Conservation (phyloP, 2,888 invertebrate species). For the Sericinus montela region DNA sequence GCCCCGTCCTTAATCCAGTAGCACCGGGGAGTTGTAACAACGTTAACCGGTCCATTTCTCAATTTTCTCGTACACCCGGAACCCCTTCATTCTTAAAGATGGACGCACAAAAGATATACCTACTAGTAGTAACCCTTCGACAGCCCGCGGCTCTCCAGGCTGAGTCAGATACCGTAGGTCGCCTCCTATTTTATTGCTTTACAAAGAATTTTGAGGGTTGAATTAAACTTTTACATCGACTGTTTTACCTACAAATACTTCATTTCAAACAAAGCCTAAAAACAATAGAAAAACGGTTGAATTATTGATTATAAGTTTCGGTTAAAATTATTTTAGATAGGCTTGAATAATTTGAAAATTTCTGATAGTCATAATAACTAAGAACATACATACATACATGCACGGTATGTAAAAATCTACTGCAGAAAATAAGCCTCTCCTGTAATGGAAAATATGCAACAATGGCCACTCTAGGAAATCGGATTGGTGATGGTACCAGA, state of each 20-base stretch:
- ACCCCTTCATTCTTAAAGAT: constrained; percentile 52
- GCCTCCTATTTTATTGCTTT: constrained; percentile 63
- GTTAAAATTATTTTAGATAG: too few relatives aligned
- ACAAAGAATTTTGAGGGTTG: constrained; percentile 38
- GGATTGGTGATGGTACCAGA: too few relatives aligned
- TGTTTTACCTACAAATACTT: background rate
- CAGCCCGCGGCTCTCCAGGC: constrained; percentile 51
- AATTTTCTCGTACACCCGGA: constrained; percentile 57
- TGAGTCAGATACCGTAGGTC: constrained; percentile 47
- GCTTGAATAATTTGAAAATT: too few relatives aligned
- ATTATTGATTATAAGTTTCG: too few relatives aligned
- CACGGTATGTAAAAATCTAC: too few relatives aligned
- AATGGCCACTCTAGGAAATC: too few relatives aligned
- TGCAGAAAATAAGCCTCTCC: too few relatives aligned
- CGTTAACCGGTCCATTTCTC: constrained; percentile 79
- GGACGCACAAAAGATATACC: constrained; percentile 59
- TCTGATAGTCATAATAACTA: too few relatives aligned
- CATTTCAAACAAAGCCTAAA: background rate
- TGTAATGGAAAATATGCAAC: too few relatives aligned
- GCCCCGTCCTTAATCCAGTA: constrained; percentile 54
- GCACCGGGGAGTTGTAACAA: constrained; percentile 66
- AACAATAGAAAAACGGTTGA: background rate
- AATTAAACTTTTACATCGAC: constrained; percentile 15
- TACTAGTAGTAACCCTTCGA: constrained; percentile 49
- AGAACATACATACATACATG: too few relatives aligned